Evolutionary conservation across 2,797 vertebrate genomes (phyloP).

Genomic region (Crenuchus spilurus): DNA sequence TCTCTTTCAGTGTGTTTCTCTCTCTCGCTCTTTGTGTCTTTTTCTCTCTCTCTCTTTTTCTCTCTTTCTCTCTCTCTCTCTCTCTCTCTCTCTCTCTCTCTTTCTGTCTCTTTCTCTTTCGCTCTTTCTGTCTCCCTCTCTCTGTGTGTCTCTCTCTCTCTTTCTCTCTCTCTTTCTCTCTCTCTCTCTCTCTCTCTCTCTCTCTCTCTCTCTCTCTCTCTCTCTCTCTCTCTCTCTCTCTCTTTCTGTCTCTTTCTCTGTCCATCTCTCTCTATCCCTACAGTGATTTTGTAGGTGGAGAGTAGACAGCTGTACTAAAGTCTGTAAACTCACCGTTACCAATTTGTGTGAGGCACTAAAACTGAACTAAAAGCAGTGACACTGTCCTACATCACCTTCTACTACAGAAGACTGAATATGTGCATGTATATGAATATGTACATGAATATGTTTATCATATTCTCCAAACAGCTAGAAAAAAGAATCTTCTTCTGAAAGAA

Average conservation of each 20-base stretch:
- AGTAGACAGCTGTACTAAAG: too few relatives aligned
- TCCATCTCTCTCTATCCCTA: background rate
- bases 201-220: conserved; percentile 22
- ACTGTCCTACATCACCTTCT: too few relatives aligned
- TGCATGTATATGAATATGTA: too few relatives aligned
- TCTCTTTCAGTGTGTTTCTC: too few relatives aligned
- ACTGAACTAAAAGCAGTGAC: too few relatives aligned
- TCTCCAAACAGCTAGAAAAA: too few relatives aligned
- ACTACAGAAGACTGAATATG: too few relatives aligned
- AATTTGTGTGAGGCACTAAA: too few relatives aligned
- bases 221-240: conserved; percentile 1
- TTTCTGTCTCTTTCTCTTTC: background rate
- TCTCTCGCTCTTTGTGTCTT: background rate
- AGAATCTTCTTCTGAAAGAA: too few relatives aligned
- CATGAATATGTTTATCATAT: too few relatives aligned
- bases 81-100: background rate
- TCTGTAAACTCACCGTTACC: too few relatives aligned
- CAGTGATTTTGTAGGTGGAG: too few relatives aligned
- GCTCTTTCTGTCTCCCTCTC: background rate
- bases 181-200: background rate
- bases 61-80: background rate
- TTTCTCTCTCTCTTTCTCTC: conserved; percentile 17
- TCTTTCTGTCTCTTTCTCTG: background rate
- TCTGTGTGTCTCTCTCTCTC: background rate
- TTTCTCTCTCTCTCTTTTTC: background rate